Evolutionary conservation across 2,113 vertebrate species (phyloP), one percentile per base, ranked within the genome.

Genomic region (Mesocricetus auratus): DNA sequence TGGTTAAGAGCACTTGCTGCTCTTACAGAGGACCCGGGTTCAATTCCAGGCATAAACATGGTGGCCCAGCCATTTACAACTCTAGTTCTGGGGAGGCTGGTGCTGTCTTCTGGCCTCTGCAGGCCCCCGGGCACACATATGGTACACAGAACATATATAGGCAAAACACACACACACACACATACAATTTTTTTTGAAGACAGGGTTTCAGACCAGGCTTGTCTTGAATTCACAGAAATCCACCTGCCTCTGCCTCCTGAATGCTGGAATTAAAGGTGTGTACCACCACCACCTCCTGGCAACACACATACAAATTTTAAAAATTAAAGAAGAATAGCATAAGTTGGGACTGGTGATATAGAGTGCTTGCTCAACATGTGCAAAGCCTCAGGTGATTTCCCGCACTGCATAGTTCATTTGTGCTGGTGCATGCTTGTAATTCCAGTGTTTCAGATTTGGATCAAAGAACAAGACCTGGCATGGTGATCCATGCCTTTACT

Each of bases 401-500:
- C 0, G 42, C 21, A 29, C 24, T 19, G 8, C 24, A 19, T 3
- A 5, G 26, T 3, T 2, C 16, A 7, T 0, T 5, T 42, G 1
- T 8, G 24, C 24, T 2, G n/a, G 39, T 31, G 15, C 7, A 3
- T 3, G 60, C 60, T 45, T 45, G 7, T 3, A 10, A 64, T 11
- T 19, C 82, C 29, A 64, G 58, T 0, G 26, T 24, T 64, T 42
- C 15, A 19, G 26, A 7, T 42, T n/a, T 42, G 82, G 58, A 45
- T 85, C 58, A 45, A n/a, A 85, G 29, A 31, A 33, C 39, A 26
- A 9, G 82, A 66, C 60, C n/a, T n/a, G n/a, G n/a, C n/a, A n/a
- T n/a, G n/a, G n/a, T n/a, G n/a, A n/a, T n/a, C n/a, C n/a, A n/a
- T n/a, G n/a, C n/a, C n/a, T n/a, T n/a, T n/a, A n/a, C n/a, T n/a